Base-by-base conservation (phyloP, 2,888 invertebrate genomes). In the Erannis defoliaria region DNA sequence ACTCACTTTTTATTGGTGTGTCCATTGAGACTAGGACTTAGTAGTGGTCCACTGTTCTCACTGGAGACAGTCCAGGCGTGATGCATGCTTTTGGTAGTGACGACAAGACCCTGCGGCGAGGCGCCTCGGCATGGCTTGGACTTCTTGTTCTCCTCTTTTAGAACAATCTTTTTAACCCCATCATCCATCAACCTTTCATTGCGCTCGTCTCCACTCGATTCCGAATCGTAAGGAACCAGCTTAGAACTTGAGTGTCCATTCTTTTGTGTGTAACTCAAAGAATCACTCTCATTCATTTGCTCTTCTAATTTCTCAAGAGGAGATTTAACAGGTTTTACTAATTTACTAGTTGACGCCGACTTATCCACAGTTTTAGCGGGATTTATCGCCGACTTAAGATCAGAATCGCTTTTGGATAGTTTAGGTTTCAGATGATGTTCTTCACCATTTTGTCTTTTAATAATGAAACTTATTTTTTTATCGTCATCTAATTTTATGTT, bases 191-290 rank as follows among this genome's bases (percentile, higher is more conserved):
- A 40, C 59, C 74, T 72, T 23, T 61, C 68, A 45, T 55, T 66
- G 10, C 86, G 81, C 75, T 91, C 91, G 61, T 93, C 93, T 3
- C 91, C 86, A 65, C 93, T 94, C 0, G 94, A 94, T 74, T 94
- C 94, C 0, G 94, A 94, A 73, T 94, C 95, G 72, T 95, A 95
- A 19, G 95, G 95, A 58, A 95, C 95, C 55, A 95, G 85, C 67
- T 86, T 85, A 10, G 90, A 86, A 33, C 79, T 76, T 18, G 78
- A 68, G 65, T 74, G 75, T 2, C 85, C 86, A 66, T 89, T 88
- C 62, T 81, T 80, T 35, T 80, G 80, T 21, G 75, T 66, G 57
- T 83, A 75, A 56, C 75, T 78, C 2, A 78, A 75, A 1, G 45
- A 69, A 64, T 89, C 88, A 62, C 77, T 81, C 58, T 86, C 88